Conservation (phyloP, 2,113 vertebrate species). For the Piprites chloris region DNA sequence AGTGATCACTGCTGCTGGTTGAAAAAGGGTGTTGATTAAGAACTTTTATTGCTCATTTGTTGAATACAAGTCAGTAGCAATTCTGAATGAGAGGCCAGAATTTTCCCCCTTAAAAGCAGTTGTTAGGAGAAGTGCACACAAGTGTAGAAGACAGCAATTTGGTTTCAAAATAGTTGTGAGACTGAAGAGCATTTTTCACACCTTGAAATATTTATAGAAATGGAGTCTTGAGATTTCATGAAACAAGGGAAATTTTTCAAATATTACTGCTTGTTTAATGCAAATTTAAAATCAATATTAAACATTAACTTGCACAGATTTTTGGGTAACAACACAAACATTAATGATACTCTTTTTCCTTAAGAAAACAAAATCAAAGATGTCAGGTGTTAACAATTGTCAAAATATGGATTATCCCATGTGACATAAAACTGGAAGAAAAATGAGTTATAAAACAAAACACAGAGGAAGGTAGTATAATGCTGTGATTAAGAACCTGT, state of each 20-base stretch:
- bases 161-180: not conserved
- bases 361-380: not conserved
- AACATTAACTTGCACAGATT: not conserved
- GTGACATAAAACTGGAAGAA: not conserved
- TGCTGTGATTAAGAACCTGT: not conserved
- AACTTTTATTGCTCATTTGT: not conserved
- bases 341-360: not conserved
- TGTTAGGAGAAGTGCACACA: not conserved
- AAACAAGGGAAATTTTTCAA: not conserved
- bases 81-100: not conserved
- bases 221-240: not conserved
- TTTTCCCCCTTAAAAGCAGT: not conserved
- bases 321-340: not conserved
- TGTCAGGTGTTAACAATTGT: not conserved
- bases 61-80: not conserved
- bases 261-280: not conserved
- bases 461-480: not conserved
- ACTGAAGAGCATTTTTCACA: not conserved
- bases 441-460: not conserved
- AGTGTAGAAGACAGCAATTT: not conserved
- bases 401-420: not conserved
- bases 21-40: not conserved
- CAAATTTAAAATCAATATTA: not conserved
- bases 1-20: not conserved
- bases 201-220: not conserved